Evolutionary conservation across 2,888 invertebrate genomes (phyloP).

Genomic region (Machimus atricapillus): DNA sequence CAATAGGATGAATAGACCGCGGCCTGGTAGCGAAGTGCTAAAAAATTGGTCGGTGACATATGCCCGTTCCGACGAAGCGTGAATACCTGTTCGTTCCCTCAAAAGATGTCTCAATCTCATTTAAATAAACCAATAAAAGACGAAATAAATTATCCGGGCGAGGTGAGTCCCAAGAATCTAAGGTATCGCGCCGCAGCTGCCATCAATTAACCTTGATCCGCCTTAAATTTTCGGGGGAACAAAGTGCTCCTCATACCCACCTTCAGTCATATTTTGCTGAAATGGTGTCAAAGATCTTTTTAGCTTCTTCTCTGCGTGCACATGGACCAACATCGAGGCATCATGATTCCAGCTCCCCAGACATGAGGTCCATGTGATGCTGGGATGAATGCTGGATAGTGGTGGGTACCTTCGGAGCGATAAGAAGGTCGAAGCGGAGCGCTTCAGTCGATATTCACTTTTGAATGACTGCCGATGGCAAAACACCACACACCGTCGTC

Average conservation of each 20-base stretch:
- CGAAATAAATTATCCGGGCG: constrained; percentile 18
- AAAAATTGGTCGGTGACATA: constrained; percentile 28
- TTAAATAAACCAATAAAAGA: constrained; percentile 31
- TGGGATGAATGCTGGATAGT: background rate
- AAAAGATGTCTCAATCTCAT: constrained; percentile 32
- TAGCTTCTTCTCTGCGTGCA: background rate
- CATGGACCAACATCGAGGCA: background rate
- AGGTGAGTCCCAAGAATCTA: background rate
- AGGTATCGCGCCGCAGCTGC: background rate
- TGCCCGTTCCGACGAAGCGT: background rate
- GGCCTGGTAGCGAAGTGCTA: background rate
- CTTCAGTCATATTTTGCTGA: constrained; percentile 37
- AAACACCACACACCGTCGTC: constrained; percentile 46
- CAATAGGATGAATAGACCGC: constrained; percentile 5
- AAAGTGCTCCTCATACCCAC: constrained; percentile 14
- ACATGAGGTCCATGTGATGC: background rate
- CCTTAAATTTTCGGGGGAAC: background rate
- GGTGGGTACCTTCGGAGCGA: background rate
- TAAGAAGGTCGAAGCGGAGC: constrained; percentile 38
- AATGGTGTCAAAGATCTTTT: constrained; percentile 39
- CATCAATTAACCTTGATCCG: constrained; percentile 23
- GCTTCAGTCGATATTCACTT: constrained; percentile 44
- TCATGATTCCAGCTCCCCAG: background rate
- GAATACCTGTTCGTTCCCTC: constrained; percentile 1
- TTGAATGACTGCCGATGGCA: constrained; percentile 46